These are phyloP conservation scores for Idris sp. DNA, from an alignment of 1,140 invertebrate genomes.

Conservation along the genomic window DNA sequence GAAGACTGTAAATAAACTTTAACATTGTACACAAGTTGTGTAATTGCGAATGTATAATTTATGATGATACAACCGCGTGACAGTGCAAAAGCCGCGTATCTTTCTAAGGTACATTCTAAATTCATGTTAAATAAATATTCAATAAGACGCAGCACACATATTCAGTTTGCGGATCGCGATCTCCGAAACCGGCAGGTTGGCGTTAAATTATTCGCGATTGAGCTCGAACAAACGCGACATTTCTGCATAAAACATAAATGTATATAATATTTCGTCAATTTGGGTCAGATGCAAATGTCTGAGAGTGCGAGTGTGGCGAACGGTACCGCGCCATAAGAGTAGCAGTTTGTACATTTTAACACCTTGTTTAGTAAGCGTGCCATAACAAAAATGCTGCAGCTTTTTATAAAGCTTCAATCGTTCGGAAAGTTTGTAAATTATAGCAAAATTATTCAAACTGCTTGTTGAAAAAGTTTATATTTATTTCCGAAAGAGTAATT, in stretches of 20 bases:
- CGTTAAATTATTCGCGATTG: conserved; percentile 17
- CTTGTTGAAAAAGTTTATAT: too few species aligned
- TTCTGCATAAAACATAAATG: conserved; percentile 42
- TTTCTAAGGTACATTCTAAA: background rate
- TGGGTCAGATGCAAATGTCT: conserved; percentile 49
- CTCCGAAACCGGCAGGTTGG: background rate
- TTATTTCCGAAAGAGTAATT: too few species aligned
- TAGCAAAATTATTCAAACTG: too few species aligned
- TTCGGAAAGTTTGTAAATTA: conserved; percentile 5
- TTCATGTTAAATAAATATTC: conserved; percentile 20
- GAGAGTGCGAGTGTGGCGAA: conserved; percentile 39
- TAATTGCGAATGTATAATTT: background rate
- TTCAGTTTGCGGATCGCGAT: conserved; percentile 18
- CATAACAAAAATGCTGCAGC: background rate
- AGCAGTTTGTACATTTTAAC: conserved; percentile 37
- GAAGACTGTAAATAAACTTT: too few species aligned
- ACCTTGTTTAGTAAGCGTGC: conserved; percentile 26
- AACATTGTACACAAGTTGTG: too few species aligned
- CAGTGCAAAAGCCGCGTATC: background rate
- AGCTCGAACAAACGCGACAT: conserved; percentile 18
- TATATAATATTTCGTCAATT: conserved; percentile 55
- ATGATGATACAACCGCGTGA: background rate
- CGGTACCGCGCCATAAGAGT: conserved; percentile 47
- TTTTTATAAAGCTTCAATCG: conserved; percentile 13
- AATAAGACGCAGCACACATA: conserved; percentile 19